Evolutionary conservation across 2,797 vertebrate species (phyloP), one percentile per base, ranked within the genome.

Genomic region (Vireo griseus): DNA sequence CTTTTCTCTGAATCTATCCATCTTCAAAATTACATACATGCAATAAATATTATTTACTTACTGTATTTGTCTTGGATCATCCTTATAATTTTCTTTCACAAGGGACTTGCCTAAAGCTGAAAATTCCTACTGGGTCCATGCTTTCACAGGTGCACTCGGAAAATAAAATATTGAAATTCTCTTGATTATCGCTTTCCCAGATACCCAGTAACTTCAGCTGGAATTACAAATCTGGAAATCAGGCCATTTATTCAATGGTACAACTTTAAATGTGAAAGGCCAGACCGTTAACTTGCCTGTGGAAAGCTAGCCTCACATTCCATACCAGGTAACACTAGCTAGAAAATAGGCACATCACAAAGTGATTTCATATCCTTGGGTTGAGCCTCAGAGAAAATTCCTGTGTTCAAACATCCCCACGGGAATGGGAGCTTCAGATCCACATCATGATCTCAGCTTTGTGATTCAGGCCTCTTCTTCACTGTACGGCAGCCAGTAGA

Each of bases 351-450:
- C 20, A 28, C 17, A 6, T 18, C 33, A 24, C 52, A 51, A 29
- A 45, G 18, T 2, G 25, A 28, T 47, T 88, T 57, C 5, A 9
- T 6, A 11, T n/a, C 66, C 68, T 69, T 6, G 28, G 24, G 13
- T 2, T 29, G 24, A 59, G 35, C 51, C 57, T 59, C 10, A 18
- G 47, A 13, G 13, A 40, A 65, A 54, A 48, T 16, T 29, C 31
- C 45, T 33, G 2, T 15, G 28, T 54, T 29, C 16, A 12, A 13
- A 37, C 13, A 39, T 13, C 31, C 25, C 13, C 20, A 2, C 0
- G 1, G 37, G 31, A 44, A 68, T 11, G 29, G 45, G 39, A 94
- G 24, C 57, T 66, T 61, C 51, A 26, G 40, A 37, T 67, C 35
- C 66, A 44, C 25, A 3, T 37, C 26, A 31, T 29, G 63, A 33